Evolutionary conservation across 2,888 invertebrate genomes (phyloP).

Genomic region (Flexamia atlantica): DNA sequence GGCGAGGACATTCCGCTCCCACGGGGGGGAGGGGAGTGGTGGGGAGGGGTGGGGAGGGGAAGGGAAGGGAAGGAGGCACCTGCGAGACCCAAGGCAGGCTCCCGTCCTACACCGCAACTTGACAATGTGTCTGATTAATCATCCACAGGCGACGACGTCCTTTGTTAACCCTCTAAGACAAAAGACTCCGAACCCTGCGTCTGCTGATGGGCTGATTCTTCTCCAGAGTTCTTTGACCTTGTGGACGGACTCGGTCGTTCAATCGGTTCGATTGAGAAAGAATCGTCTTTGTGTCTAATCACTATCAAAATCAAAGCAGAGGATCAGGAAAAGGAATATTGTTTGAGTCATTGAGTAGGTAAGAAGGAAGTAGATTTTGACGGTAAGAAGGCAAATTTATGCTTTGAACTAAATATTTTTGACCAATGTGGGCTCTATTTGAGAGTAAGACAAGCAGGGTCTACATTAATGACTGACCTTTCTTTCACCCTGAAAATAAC

Average conservation of each 20-base stretch:
- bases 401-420: no score
- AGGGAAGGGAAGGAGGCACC: not conserved
- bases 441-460: no score
- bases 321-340: no score
- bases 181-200: not conserved
- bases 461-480: no score
- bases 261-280: no score
- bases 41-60: not conserved
- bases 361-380: no score
- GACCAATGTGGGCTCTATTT: no score
- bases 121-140: conserved; percentile 11
- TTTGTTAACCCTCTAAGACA: conserved; percentile 16
- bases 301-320: no score
- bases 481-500: no score
- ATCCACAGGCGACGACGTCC: not conserved
- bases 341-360: no score
- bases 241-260: not conserved
- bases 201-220: not conserved
- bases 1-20: conserved; percentile 3
- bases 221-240: conserved; percentile 16
- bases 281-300: no score
- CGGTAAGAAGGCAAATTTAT: no score
- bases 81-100: not conserved
- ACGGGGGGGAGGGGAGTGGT: not conserved
- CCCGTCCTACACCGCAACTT: conserved; percentile 6